Percentiles rank a stretch among this genome's conserved stretches.
These are phyloP conservation scores for Phrixothrix hirtus DNA, from an alignment of 2,888 invertebrate species.

Conservation along the genomic window DNA sequence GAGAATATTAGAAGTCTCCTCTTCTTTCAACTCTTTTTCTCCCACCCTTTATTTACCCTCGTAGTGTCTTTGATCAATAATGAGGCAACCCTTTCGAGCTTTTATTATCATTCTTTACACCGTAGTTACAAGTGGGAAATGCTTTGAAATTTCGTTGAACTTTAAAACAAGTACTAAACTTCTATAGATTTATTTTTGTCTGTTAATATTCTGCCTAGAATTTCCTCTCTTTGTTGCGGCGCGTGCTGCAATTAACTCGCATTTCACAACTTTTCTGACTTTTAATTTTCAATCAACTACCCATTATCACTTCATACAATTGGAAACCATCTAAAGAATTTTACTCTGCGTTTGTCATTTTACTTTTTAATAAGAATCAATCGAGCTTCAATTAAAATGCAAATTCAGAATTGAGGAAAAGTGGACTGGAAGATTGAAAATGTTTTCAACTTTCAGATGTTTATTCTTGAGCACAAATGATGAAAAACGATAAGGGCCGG, in stretches of 20 bases:
- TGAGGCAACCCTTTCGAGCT: slow-evolving; percentile 30
- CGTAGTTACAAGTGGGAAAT: slow-evolving; percentile 21
- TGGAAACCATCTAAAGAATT: slow-evolving; percentile 27
- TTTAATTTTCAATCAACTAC: slow-evolving; percentile 31
- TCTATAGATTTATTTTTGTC: slow-evolving; percentile 6
- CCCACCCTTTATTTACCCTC: slow-evolving; percentile 24
- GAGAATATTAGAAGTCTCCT: slow-evolving; percentile 18
- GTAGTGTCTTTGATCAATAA: slow-evolving; percentile 31
- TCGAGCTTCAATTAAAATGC: slow-evolving; percentile 41
- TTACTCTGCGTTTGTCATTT: slow-evolving; percentile 29
- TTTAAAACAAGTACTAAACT: slow-evolving; percentile 11
- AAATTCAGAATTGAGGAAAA: slow-evolving; percentile 33
- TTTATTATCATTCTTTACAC: slow-evolving; percentile 27
- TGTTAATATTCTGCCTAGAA: slow-evolving; percentile 1
- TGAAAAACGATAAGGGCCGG: slow-evolving; percentile 1
- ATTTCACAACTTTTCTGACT: slow-evolving; percentile 21
- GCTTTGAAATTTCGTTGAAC: slow-evolving; percentile 15
- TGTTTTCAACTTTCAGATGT: slow-evolving; percentile 19
- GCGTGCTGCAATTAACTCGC: slow-evolving; percentile 19
- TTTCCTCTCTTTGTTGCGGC: not conserved
- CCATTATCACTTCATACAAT: slow-evolving; percentile 31
- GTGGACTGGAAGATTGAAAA: slow-evolving; percentile 29
- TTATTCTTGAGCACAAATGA: slow-evolving; percentile 1
- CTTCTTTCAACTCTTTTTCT: slow-evolving; percentile 19
- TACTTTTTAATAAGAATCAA: slow-evolving; percentile 38